phyloP scores from a whole-genome alignment of 2,113 vertebrate species.

The Catharus minimus region DNA sequence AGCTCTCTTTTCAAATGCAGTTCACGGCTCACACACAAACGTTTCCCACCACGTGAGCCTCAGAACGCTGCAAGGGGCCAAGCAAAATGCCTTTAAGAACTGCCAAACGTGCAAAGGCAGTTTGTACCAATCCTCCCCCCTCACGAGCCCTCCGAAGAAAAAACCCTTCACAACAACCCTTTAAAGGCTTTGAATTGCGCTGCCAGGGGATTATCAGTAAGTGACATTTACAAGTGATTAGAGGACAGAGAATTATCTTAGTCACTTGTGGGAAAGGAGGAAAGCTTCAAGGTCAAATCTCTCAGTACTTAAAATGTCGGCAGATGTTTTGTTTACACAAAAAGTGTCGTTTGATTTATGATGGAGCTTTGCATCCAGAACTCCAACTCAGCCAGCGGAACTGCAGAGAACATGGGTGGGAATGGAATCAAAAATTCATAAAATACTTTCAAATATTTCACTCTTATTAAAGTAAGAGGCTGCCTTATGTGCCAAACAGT shows the following conservation, averaged over 20 bases:
- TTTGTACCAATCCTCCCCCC: constrained; percentile 4
- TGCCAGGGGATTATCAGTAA: constrained; percentile 60
- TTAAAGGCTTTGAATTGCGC: constrained; percentile 57
- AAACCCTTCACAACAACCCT: constrained; percentile 51
- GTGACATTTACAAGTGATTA: constrained; percentile 67
- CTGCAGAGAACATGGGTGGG: constrained; percentile 15
- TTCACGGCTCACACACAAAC: constrained; percentile 52
- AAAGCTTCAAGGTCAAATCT: constrained; percentile 64
- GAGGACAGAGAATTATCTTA: constrained; percentile 62
- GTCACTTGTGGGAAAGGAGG: constrained; percentile 62
- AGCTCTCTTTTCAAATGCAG: constrained; percentile 63
- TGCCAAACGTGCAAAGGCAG: constrained; percentile 60
- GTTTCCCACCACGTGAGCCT: constrained; percentile 51
- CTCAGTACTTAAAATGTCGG: constrained; percentile 43
- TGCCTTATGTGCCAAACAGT: background rate
- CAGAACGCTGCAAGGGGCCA: constrained; percentile 54
- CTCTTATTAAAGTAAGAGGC: constrained; percentile 40
- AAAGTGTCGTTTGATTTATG: constrained; percentile 53
- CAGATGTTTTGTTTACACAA: constrained; percentile 64
- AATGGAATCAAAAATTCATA: constrained; percentile 20
- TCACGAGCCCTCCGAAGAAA: background rate
- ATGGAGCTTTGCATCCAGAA: constrained; percentile 3
- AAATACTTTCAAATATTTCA: constrained; percentile 19
- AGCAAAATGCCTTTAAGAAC: constrained; percentile 52
- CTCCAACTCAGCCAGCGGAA: background rate